Evolutionary conservation across 2,797 vertebrate species (phyloP), one percentile per base, ranked within the genome.

Genomic region (Enoplosus armatus): DNA sequence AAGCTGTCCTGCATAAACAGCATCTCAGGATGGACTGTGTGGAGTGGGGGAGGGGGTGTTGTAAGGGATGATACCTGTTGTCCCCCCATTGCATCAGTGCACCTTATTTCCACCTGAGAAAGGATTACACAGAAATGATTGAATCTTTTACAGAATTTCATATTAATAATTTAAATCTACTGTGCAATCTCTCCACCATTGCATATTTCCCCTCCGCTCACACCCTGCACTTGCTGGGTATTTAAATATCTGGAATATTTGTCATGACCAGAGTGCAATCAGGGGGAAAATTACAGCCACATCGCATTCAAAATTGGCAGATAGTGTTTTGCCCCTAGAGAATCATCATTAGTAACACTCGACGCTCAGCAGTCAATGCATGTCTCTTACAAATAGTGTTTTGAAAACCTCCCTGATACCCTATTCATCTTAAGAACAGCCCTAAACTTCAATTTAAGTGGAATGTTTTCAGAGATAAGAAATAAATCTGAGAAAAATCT

Each of bases 271-370:
- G 86, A 79, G 89, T 86, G 88, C 88, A 94, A 92, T 92, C 92
- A 91, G 82, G 89, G 87, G 87, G 87, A 91, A 91, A 94, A 94
- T 92, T 91, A 91, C 85, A 91, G 88, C 86, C 85, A 91, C 88
- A 83, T 87, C 62, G 37, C 84, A 81, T 77, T 85, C 78, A 87
- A 72, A 91, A 86, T 86, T 87, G 88, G 84, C 85, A 91, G 89
- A 91, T 85, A 91, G 90, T 90, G 87, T 89, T 93, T 92, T 88
- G 84, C 82, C 89, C 86, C 84, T 14, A 53, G 90, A 91, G 91
- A 92, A 93, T 91, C 75, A 76, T 92, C 91, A 94, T 94, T 94
- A 94, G 93, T 90, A 92, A 92, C 88, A 89, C 83, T 93, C 78
- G 41, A 76, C 71, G 70, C 91, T 92, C 87, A 77, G 84, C 84